These are phyloP conservation scores for Paramisgurnus dabryanus DNA, from an alignment of 2,113 vertebrate genomes.

Conservation along the genomic window DNA sequence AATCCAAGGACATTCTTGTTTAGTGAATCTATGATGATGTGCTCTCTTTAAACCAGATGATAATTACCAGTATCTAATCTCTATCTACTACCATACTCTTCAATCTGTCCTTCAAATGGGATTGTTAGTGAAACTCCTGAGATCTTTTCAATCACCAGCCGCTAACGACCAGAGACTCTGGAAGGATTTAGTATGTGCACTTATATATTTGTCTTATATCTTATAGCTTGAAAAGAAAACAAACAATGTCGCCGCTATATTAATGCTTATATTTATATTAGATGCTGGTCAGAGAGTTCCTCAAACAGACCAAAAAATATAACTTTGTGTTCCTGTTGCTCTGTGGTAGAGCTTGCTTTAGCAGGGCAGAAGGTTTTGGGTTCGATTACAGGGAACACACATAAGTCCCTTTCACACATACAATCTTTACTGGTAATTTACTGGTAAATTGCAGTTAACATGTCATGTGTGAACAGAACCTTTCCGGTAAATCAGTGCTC, in stretches of 20 bases:
- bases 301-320: no score
- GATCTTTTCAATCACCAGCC: not conserved
- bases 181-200: not conserved
- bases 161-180: not conserved
- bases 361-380: no score
- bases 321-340: no score
- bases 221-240: not conserved
- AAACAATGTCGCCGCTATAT: not conserved
- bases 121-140: conserved; percentile 49
- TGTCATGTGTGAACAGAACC: no score
- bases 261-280: not conserved
- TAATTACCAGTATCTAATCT: conserved; percentile 49
- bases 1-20: conserved; percentile 21
- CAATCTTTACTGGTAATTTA: no score
- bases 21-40: not conserved
- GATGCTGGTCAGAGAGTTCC: not conserved
- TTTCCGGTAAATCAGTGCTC: no score
- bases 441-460: no score
- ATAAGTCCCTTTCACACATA: no score
- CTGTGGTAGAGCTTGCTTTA: no score
- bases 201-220: no score
- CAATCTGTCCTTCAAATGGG: conserved; percentile 56
- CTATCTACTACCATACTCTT: conserved; percentile 19
- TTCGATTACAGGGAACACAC: no score
- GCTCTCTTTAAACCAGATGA: conserved; percentile 30